These are phyloP conservation scores for Scaeva pyrastri DNA, from an alignment of 2,888 invertebrate genomes.

Conservation along the genomic window DNA sequence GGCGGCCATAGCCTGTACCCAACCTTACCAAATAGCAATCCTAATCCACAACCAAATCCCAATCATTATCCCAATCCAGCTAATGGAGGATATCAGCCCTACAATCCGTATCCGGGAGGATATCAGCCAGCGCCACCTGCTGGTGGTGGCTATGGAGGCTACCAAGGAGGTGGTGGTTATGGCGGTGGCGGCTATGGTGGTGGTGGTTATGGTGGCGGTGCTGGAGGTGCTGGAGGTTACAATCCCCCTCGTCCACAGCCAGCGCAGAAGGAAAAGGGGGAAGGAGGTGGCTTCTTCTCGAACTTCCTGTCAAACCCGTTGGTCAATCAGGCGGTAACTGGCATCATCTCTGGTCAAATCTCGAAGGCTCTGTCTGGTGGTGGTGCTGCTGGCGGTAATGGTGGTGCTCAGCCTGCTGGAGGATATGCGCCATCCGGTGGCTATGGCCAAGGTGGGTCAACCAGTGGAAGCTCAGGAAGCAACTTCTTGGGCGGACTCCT, in stretches of 20 bases:
- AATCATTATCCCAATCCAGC: conserved; percentile 73
- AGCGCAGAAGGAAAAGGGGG: conserved; percentile 81
- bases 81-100: conserved; percentile 79
- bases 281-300: conserved; percentile 81
- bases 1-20: conserved; percentile 82
- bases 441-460: conserved; percentile 78
- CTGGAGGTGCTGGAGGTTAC: conserved; percentile 77
- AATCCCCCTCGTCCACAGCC: conserved; percentile 76
- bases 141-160: conserved; percentile 77
- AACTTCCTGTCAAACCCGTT: conserved; percentile 82
- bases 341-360: conserved; percentile 83
- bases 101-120: conserved; percentile 79
- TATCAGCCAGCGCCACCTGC: conserved; percentile 78
- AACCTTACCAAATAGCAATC: conserved; percentile 78
- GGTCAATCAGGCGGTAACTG: conserved; percentile 82
- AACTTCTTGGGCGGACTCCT: conserved; percentile 78
- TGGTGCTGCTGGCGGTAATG: conserved; percentile 77
- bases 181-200: conserved; percentile 77
- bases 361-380: conserved; percentile 82
- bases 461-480: conserved; percentile 77
- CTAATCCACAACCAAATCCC: conserved; percentile 71
- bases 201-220: conserved; percentile 53
- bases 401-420: conserved; percentile 79
- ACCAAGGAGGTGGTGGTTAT: conserved; percentile 41
- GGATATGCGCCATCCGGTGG: conserved; percentile 80